Evolutionary conservation across 2,888 invertebrate species (phyloP).

Genomic region (Prenolepis imparis): DNA sequence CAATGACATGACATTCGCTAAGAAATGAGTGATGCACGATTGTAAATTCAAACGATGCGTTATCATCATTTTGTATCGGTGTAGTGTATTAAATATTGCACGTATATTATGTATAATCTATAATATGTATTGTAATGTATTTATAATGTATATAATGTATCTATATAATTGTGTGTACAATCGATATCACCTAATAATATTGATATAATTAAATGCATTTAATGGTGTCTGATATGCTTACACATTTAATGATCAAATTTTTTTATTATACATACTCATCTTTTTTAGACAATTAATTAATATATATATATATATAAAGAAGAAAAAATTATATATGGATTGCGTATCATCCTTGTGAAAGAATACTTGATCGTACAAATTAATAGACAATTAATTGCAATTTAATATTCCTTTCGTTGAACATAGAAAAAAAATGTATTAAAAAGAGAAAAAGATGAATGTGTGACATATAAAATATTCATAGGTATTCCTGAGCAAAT

Average conservation of each 20-base stretch:
- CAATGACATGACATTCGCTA: constrained; percentile 47
- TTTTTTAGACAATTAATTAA: constrained; percentile 6
- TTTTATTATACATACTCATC: not conserved
- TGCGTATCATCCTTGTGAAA: too few species aligned
- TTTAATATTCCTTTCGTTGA: not conserved
- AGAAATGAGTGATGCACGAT: constrained; percentile 60
- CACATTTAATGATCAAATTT: not conserved
- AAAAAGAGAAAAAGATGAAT: not conserved
- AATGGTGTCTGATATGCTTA: not conserved
- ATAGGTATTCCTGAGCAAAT: not conserved
- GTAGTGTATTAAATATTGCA: not conserved
- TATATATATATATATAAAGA: not conserved
- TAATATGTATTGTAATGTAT: not conserved
- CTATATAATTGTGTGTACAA: not conserved
- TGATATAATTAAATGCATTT: not conserved
- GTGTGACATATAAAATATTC: not conserved
- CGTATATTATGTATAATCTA: not conserved
- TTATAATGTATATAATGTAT: not conserved
- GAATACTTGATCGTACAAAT: not conserved
- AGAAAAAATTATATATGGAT: not conserved
- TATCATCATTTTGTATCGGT: constrained; percentile 23
- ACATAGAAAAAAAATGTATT: not conserved
- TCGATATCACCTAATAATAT: not conserved
- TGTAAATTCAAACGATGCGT: constrained; percentile 59
- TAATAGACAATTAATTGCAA: not conserved